phyloP scores from a whole-genome alignment of 1,140 invertebrate species.

The Pseudomyrmex concolor region DNA sequence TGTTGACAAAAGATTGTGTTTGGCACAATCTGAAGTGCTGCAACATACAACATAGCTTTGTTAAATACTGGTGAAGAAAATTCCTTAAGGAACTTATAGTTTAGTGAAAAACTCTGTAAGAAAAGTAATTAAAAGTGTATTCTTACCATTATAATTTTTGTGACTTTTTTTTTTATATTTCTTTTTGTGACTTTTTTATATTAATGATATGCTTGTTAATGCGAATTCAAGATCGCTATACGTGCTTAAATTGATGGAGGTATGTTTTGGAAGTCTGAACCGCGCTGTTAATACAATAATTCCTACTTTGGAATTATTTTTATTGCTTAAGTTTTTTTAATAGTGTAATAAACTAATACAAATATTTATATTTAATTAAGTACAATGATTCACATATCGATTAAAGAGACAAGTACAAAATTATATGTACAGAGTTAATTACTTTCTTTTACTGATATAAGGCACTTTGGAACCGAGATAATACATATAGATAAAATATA shows the following conservation, averaged over 20 bases:
- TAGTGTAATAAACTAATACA: constrained; percentile 55
- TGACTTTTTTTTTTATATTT: not conserved
- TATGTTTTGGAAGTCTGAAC: constrained; percentile 28
- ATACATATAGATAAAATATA: constrained; percentile 74
- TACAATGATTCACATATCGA: constrained; percentile 72
- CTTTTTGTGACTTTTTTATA: constrained; percentile 17
- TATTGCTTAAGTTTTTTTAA: constrained; percentile 35
- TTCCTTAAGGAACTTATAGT: not conserved
- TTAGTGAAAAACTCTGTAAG: not conserved
- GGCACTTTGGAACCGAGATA: constrained; percentile 83
- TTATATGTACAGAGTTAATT: constrained; percentile 78
- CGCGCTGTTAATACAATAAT: constrained; percentile 29
- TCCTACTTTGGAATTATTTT: constrained; percentile 27
- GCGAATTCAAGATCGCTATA: constrained; percentile 16
- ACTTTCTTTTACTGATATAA: constrained; percentile 76
- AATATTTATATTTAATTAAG: constrained; percentile 71
- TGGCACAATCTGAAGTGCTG: constrained; percentile 77
- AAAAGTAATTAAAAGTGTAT: not conserved
- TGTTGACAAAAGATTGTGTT: constrained; percentile 83
- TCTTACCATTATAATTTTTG: constrained; percentile 37
- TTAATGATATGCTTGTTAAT: not conserved
- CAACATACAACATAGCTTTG: constrained; percentile 66
- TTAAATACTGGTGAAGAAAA: not conserved
- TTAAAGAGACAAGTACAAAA: constrained; percentile 79
- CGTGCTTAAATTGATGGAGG: not conserved